Base-by-base conservation (phyloP, 2,797 vertebrate genomes). In the Sorex maritimensis region DNA sequence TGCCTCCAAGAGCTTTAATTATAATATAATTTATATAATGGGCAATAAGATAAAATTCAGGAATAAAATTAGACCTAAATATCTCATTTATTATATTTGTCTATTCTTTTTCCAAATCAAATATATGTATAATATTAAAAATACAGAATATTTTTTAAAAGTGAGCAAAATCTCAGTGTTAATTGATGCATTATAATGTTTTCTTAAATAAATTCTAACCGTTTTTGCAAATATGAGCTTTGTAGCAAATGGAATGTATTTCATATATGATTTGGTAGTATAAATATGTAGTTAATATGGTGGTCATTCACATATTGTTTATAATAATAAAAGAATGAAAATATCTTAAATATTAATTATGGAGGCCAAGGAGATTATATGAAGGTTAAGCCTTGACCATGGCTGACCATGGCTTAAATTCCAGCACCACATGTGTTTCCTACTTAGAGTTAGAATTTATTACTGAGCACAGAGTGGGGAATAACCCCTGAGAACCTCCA, bases 201-300 rank as follows among this genome's bases (percentile, higher is more conserved):
- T 67, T 86, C 10, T 81, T 91, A 78, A 91, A 86, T 86, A 83
- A 30, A 67, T 61, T 15, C 65, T 65, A 44, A 41, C n/a, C 49
- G 5, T 6, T 75, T 88, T 71, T 71, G 46, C 63, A 10, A 79
- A 24, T 74, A 14, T 79, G 2, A 49, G 23, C n/a, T 38, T 71
- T 9, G 24, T 23, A 65, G 61, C 17, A 17, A 86, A 78, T 19
- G 23, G 13, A 86, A 21, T 81, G 2, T 44, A 41, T 80, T 79
- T 81, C 74, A 71, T 28, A 34, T 9, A 79, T 86, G 8, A 10
- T 73, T 77, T 1, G 61, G 23, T 55, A 49, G 28, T 49, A 74
- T 2, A 91, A 73, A 58, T 38, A 67, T 55, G 73, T 44, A 82
- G 2, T 15, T 80, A 80, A 38, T 28, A 68, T 67, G 24, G 41